Evolutionary conservation across 2,797 vertebrate genomes (phyloP).

Genomic region (Pelobates cultripes): DNA sequence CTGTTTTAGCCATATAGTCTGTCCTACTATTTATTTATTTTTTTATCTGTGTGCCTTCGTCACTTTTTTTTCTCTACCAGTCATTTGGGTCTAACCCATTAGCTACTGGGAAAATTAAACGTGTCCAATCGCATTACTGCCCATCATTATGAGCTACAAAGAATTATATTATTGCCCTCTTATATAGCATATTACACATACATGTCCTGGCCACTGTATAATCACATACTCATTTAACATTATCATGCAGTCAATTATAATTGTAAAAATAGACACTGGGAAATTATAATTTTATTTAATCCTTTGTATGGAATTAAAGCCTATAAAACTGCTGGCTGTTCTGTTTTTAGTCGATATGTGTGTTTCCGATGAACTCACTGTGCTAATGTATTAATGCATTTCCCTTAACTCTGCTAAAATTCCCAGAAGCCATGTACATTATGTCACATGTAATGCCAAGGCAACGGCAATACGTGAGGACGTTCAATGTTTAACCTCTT

Average conservation of each 20-base stretch:
- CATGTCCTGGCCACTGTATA: not conserved
- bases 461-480: conserved; percentile 20
- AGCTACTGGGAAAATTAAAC: not conserved
- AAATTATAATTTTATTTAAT: not conserved
- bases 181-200: not conserved
- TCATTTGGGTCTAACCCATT: not conserved
- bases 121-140: not conserved
- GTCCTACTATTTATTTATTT: no score
- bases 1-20: no score
- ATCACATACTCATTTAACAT: not conserved
- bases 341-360: conserved; percentile 39
- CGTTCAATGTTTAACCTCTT: conserved; percentile 9
- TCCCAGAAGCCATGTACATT: conserved; percentile 40
- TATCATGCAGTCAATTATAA: not conserved
- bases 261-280: not conserved
- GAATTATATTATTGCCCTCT: not conserved
- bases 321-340: conserved; percentile 3
- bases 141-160: not conserved
- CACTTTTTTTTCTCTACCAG: not conserved
- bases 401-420: conserved; percentile 27
- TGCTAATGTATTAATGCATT: conserved; percentile 51
- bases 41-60: no score
- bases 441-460: conserved; percentile 37
- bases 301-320: not conserved
- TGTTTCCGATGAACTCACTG: conserved; percentile 32